phyloP scores from a whole-genome alignment of 2,113 vertebrate species.

The Pseudorhombus dupliciocellatus region DNA sequence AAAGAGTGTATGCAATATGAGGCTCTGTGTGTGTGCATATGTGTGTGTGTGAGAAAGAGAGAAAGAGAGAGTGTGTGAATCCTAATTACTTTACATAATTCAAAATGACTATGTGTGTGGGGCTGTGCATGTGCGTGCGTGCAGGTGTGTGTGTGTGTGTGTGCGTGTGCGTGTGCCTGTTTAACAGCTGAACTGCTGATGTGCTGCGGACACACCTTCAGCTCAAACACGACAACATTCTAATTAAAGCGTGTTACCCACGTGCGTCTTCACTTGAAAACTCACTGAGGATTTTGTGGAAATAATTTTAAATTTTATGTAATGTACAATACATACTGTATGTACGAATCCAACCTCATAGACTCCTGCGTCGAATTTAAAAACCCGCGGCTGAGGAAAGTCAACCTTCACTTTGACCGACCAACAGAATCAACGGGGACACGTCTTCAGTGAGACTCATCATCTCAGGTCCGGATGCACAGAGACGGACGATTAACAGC shows the following conservation, averaged over 20 bases:
- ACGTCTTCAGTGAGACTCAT: too few species aligned
- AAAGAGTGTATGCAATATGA: constrained; percentile 28
- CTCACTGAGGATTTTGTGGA: not conserved
- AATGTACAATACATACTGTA: too few species aligned
- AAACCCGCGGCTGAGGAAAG: not conserved
- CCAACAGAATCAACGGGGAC: too few species aligned
- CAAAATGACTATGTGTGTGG: constrained; percentile 14
- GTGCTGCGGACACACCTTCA: constrained; percentile 41
- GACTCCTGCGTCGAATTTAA: not conserved
- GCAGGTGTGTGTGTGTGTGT: not conserved
- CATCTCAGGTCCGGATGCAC: too few species aligned
- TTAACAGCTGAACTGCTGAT: constrained; percentile 38
- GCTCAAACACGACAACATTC: constrained; percentile 1
- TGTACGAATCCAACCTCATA: too few species aligned
- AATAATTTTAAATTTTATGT: too few species aligned
- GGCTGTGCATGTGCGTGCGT: constrained; percentile 12
- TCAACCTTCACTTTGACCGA: not conserved
- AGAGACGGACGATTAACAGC: too few species aligned
- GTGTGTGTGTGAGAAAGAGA: constrained; percentile 5
- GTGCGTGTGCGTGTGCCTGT: constrained; percentile 14
- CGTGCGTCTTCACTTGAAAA: not conserved
- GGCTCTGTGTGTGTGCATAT: constrained; percentile 22
- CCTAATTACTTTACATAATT: constrained; percentile 62
- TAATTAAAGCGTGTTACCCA: constrained; percentile 5
- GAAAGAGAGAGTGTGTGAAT: constrained; percentile 43